Conservation (phyloP, 1,140 invertebrate species). For the Monomorium pharaonis region DNA sequence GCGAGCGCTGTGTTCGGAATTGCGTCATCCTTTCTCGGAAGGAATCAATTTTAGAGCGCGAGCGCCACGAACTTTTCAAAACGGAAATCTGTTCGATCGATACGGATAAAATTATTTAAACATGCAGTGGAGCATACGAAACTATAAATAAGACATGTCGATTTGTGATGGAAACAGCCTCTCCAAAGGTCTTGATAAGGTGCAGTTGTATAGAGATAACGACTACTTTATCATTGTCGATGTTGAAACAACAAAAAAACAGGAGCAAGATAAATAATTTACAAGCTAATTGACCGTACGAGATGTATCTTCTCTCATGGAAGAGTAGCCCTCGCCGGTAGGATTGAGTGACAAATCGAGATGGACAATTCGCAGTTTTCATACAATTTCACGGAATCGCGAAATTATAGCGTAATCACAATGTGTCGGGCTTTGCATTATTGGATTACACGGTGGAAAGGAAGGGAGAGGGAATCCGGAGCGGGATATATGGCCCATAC, state of each 20-base stretch:
- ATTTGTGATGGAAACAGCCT: not conserved
- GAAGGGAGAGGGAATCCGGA: conserved; percentile 20
- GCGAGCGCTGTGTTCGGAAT: not conserved
- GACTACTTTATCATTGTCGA: not conserved
- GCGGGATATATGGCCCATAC: too few species aligned
- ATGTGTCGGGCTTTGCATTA: not conserved
- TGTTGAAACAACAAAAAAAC: not conserved
- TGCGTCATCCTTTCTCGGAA: conserved; percentile 9
- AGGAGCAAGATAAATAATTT: not conserved
- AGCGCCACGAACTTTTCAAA: not conserved
- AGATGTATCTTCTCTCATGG: not conserved
- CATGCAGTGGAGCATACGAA: too few species aligned
- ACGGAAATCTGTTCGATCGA: not conserved
- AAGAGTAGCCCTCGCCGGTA: too few species aligned
- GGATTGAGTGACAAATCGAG: not conserved
- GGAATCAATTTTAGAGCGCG: conserved; percentile 34
- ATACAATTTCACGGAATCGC: not conserved
- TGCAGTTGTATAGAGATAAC: not conserved
- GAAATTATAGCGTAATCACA: conserved; percentile 2
- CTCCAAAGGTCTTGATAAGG: not conserved
- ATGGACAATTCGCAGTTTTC: not conserved
- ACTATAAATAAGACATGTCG: not conserved
- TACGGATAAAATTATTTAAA: not conserved
- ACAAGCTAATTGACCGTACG: not conserved
- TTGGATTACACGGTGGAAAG: not conserved